Percentiles rank a stretch among this genome's conserved stretches.
Conservation (phyloP, 2,797 vertebrate species). For the Okamejei kenojei region DNA sequence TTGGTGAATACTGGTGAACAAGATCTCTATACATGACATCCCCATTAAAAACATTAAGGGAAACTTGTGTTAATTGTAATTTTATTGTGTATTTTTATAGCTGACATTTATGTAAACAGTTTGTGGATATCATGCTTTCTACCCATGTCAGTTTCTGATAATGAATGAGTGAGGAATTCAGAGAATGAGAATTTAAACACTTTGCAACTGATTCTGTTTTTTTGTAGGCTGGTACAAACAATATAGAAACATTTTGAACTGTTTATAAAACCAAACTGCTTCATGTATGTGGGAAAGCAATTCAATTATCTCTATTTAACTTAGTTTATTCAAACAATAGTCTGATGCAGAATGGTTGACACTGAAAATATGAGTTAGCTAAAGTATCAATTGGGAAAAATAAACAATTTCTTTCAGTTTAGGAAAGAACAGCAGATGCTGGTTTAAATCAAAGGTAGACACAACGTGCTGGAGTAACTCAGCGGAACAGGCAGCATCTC, state of each 20-base stretch:
- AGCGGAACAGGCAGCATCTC: too few relatives aligned
- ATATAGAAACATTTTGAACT: neutral
- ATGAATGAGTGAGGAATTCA: neutral
- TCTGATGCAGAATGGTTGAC: neutral
- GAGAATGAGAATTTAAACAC: neutral
- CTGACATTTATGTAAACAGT: neutral
- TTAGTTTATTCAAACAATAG: neutral
- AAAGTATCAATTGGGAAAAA: neutral
- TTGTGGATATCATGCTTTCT: neutral
- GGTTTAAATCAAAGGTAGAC: too few relatives aligned
- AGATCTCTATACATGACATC: neutral
- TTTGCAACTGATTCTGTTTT: neutral
- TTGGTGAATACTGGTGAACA: neutral
- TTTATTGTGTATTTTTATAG: neutral
- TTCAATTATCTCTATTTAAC: neutral
- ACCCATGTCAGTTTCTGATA: neutral
- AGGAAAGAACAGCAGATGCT: too few relatives aligned
- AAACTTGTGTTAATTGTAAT: neutral
- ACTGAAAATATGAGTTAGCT: neutral
- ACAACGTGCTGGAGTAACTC: too few relatives aligned
- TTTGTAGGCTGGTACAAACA: neutral
- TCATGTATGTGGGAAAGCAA: neutral
- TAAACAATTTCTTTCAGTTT: neutral
- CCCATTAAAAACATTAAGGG: neutral
- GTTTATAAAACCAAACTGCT: neutral